Conservation (phyloP, 2,888 invertebrate species). For the Ischnus inquisitorius region DNA sequence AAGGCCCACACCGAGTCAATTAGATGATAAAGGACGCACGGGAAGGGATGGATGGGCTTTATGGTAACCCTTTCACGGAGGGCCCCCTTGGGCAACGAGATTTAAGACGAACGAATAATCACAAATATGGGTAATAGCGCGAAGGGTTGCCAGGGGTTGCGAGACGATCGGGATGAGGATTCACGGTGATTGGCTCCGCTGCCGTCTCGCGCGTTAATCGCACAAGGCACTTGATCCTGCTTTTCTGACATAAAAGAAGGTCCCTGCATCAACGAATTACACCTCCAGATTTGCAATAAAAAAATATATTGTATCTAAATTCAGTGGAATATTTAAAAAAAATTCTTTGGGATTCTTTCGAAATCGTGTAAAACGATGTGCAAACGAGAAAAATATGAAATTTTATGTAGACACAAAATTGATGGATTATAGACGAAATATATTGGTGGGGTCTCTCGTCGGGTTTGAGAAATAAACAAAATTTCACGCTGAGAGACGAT, state of each 20-base stretch:
- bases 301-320: too few relatives aligned
- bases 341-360: too few relatives aligned
- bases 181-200: slow-evolving; percentile 29
- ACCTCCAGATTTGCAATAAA: too few relatives aligned
- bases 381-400: background rate
- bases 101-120: slow-evolving; percentile 56
- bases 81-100: slow-evolving; percentile 37
- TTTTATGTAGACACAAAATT: background rate
- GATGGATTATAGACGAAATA: too few relatives aligned
- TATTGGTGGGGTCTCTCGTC: background rate
- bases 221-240: background rate
- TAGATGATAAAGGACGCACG: slow-evolving; percentile 50
- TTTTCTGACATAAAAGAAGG: background rate
- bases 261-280: too few relatives aligned
- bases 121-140: slow-evolving; percentile 51
- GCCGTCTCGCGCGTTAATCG: slow-evolving; percentile 13
- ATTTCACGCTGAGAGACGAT: background rate
- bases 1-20: slow-evolving; percentile 67
- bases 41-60: background rate
- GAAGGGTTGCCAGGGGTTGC: background rate
- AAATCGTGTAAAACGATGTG: too few relatives aligned
- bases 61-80: slow-evolving; percentile 10
- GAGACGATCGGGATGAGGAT: slow-evolving; percentile 16
- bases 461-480: background rate
- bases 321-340: too few relatives aligned